phyloP scores from a whole-genome alignment of 2,113 vertebrate species.

The Struthidea cinerea region DNA sequence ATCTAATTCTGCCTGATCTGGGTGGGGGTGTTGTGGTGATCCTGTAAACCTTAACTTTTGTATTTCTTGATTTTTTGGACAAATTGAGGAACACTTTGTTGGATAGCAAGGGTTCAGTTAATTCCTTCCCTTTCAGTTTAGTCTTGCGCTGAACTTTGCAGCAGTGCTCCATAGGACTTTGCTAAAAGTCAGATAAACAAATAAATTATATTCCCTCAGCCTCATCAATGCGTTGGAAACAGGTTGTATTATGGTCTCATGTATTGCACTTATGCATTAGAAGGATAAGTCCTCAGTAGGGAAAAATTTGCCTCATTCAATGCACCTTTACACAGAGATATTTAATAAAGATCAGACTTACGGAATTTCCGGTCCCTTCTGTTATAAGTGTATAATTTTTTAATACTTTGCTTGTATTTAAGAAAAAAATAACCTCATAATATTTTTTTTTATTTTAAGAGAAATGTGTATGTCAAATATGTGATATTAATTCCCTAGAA shows the following conservation, averaged over 20 bases:
- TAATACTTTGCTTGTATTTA: background rate
- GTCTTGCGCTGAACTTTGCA: background rate
- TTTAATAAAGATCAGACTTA: background rate
- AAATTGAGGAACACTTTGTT: background rate
- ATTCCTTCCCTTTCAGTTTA: background rate
- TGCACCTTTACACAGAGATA: background rate
- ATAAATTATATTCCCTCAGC: background rate
- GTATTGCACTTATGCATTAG: background rate
- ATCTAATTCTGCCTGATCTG: background rate
- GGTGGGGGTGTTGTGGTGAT: background rate
- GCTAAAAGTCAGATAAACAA: background rate
- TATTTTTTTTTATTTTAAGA: background rate
- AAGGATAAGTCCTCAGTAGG: background rate
- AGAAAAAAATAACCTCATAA: background rate
- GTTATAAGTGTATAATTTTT: background rate
- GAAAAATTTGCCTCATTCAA: background rate
- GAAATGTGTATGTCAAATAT: background rate
- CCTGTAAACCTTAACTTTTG: background rate
- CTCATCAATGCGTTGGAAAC: background rate
- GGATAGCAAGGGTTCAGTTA: background rate
- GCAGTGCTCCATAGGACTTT: background rate
- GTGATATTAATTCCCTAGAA: background rate
- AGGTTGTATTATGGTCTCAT: background rate
- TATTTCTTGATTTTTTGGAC: background rate
- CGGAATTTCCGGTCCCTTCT: background rate